Percentiles rank a stretch among this genome's conserved stretches.
phyloP scores from a whole-genome alignment of 2,888 invertebrate genomes.

The Diarsia rubi region DNA sequence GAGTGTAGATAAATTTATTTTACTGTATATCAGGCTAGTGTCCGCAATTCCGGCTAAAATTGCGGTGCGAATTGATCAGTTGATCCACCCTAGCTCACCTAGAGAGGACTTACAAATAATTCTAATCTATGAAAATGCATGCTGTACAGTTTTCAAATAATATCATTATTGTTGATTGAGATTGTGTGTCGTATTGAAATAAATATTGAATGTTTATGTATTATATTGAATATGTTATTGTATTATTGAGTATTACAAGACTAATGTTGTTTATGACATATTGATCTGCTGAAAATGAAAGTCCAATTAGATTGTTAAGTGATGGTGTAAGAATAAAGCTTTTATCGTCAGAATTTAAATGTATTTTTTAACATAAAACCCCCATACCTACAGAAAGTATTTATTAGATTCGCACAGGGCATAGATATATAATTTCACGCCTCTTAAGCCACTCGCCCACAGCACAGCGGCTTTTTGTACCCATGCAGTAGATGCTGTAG shows the following conservation, averaged over 20 bases:
- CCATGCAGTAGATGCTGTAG: no score
- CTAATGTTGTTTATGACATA: slow-evolving; percentile 20
- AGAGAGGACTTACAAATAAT: background rate
- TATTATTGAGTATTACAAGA: slow-evolving; percentile 46
- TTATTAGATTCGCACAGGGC: background rate
- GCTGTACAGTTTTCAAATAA: slow-evolving; percentile 61
- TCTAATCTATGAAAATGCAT: slow-evolving; percentile 39
- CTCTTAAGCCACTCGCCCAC: no score
- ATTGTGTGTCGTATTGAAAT: slow-evolving; percentile 40
- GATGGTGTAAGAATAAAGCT: slow-evolving; percentile 57
- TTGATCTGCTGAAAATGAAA: slow-evolving; percentile 54
- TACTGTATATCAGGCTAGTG: background rate
- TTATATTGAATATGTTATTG: slow-evolving; percentile 16
- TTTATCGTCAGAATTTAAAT: slow-evolving; percentile 7
- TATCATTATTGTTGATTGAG: slow-evolving; percentile 34
- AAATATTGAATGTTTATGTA: slow-evolving; percentile 23
- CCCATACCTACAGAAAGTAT: background rate
- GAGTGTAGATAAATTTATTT: background rate
- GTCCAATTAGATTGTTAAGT: slow-evolving; percentile 47
- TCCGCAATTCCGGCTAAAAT: no score
- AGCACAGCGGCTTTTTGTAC: no score
- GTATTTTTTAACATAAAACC: background rate
- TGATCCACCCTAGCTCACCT: background rate
- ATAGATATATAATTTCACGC: background rate
- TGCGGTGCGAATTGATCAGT: background rate